phyloP scores from a whole-genome alignment of 2,888 invertebrate species.

The Heliconius ethilla region DNA sequence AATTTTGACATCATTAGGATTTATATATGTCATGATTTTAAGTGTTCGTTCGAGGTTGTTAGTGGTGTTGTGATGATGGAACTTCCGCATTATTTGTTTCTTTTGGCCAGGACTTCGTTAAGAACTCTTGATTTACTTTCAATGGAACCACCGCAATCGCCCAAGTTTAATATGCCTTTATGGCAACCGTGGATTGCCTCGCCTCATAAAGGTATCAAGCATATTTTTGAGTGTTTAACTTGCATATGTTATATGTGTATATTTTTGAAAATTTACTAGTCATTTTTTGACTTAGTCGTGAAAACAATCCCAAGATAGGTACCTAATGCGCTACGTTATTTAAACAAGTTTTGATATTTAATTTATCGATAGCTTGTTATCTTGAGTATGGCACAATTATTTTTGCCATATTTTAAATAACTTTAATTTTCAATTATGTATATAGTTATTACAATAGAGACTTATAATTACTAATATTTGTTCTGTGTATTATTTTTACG shows the following conservation, averaged over 20 bases:
- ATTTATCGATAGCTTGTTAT: background rate
- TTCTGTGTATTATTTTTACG: background rate
- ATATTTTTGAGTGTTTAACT: background rate
- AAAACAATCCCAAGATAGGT: background rate
- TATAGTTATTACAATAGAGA: background rate
- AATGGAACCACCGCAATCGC: conserved; percentile 79
- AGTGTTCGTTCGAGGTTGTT: conserved; percentile 37
- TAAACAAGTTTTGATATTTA: background rate
- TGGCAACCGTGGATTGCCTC: conserved; percentile 79
- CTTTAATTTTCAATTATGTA: background rate
- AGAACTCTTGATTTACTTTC: conserved; percentile 62
- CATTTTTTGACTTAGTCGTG: background rate
- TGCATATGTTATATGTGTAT: background rate
- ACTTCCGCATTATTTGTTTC: conserved; percentile 72
- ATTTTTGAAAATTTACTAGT: background rate
- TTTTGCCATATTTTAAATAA: background rate
- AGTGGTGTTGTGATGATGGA: conserved; percentile 72
- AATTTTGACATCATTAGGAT: conserved; percentile 1
- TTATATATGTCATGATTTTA: conserved; percentile 38
- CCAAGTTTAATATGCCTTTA: conserved; percentile 76
- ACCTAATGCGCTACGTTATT: background rate
- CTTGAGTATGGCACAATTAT: background rate
- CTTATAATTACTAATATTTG: background rate
- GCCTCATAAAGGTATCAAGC: conserved; percentile 68
- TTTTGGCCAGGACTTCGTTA: conserved; percentile 71